Evolutionary conservation across 2,888 invertebrate species (phyloP), one percentile per base, ranked within the genome.

Genomic region (Ashinkailepas kermadecensis): DNA sequence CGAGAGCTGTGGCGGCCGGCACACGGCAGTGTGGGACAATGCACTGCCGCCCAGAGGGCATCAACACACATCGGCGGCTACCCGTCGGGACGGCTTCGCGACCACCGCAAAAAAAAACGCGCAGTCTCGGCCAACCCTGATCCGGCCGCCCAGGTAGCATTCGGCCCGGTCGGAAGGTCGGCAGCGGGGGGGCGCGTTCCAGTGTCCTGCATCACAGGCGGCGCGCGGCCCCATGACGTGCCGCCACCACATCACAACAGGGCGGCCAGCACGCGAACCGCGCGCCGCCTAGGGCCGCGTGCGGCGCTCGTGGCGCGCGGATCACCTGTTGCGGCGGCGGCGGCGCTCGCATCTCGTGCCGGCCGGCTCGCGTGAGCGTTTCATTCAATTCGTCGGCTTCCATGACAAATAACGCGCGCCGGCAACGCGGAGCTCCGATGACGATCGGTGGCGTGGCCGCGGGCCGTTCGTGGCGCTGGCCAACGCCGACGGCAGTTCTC

Each of bases 341-440:
- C 15, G 59, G 11, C 12, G 12, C 15, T 11, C 21, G 25, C 74
- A 74, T 74, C 74, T 74, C 74, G 74, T 74, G 74, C 74, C 11
- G 18, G 3, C 18, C 74, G 18, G 67, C 67, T 74, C 74, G 74
- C 74, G 74, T 74, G 74, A 74, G 74, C 74, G 23, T 74, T 74
- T 74, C 74, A 56, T 74, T 74, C 74, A 74, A 74, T 74, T 21
- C 54, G 21, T 21, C 56, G 21, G 74, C 74, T 74, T 74, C 74
- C 74, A 65, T 18, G 56, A 18, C 74, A 74, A 74, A 56, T 74
- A 74, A 74, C 56, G 74, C 21, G 74, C 74, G 54, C 74, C 15
- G 12, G 74, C 56, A 74, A 74, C 74, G 74, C 74, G 4, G 67
- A 7, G 67, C 25, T 67, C 7, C 39, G 39, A 39, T 39, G 39